Base-by-base conservation (phyloP, 1,140 invertebrate genomes). In the Scaptodrosophila lebanonensis region DNA sequence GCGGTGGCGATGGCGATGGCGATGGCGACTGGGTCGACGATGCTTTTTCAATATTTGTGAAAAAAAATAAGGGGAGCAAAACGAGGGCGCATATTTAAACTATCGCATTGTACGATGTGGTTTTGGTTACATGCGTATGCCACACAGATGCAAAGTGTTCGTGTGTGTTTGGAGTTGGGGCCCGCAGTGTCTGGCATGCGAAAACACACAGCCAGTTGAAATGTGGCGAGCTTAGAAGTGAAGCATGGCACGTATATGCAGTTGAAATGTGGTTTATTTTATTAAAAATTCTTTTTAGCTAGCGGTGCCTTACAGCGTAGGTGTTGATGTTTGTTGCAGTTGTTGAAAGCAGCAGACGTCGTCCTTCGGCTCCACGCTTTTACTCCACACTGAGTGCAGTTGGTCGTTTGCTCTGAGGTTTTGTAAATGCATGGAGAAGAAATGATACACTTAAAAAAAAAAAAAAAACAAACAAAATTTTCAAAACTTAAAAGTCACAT, bases 181-280 rank as follows among this genome's bases (percentile, higher is more conserved):
- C 3, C 3, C 3, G 22, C 3, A 8, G 22, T 25, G 22, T 25
- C 3, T 25, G 22, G 8, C 22, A 25, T 8, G 22, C 22, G 22
- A 8, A 25, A 25, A 25, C 22, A n/a, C n/a, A n/a, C n/a, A n/a
- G n/a, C n/a, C n/a, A n/a, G 57, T 53, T 71, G 67, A 72, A 70
- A 53, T 61, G 61, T 40, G 57, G 51, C 43, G 40, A 38, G 16
- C 53, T 36, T 50, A 35, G 30, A 39, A 42, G 32, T 50, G 50
- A 25, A 9, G 39, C 43, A 50, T 50, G 18, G 27, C 35, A 45
- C 38, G 20, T 49, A 49, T 36, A 48, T 43, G 13, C 22, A 52
- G 63, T 51, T 71, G 59, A 77, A 77, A 68, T 71, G 67, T 43
- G 67, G 72, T 71, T 67, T 30, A 25, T 59, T 64, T 73, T 73